Percentiles rank a stretch among this genome's conserved stretches.
phyloP scores from a whole-genome alignment of 2,113 vertebrate genomes.

The Lampris incognitus region DNA sequence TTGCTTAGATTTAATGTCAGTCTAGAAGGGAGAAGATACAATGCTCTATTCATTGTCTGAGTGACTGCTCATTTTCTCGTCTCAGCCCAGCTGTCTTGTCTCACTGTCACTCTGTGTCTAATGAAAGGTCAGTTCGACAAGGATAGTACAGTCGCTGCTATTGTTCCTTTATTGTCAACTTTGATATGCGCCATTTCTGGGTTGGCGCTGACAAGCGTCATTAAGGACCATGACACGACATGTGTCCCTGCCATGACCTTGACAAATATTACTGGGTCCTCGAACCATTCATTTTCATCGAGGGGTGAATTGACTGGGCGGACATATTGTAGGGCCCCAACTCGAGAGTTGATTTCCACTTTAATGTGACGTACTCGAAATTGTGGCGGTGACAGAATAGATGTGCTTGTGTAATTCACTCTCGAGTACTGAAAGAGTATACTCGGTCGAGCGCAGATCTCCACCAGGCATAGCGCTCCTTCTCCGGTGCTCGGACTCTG shows the following conservation, averaged over 20 bases:
- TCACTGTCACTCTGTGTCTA: conserved; percentile 69
- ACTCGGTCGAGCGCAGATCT: neutral
- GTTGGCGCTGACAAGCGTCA: conserved; percentile 50
- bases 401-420: neutral
- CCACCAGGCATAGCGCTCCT: no score
- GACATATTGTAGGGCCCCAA: no score
- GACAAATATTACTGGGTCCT: conserved; percentile 36
- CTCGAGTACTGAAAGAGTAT: neutral
- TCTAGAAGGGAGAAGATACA: conserved; percentile 58
- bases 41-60: conserved; percentile 72
- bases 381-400: conserved; percentile 1
- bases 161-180: conserved; percentile 52
- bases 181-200: conserved; percentile 48
- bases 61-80: conserved; percentile 71
- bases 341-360: conserved; percentile 32
- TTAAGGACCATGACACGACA: conserved; percentile 21
- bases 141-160: conserved; percentile 60
- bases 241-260: conserved; percentile 63
- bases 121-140: conserved; percentile 68
- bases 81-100: conserved; percentile 61
- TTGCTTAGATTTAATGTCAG: neutral
- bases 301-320: neutral
- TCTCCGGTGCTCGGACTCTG: no score
- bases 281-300: neutral
- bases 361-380: conserved; percentile 16